phyloP scores from a whole-genome alignment of 2,113 vertebrate genomes.

The Peromyscus maniculatus region DNA sequence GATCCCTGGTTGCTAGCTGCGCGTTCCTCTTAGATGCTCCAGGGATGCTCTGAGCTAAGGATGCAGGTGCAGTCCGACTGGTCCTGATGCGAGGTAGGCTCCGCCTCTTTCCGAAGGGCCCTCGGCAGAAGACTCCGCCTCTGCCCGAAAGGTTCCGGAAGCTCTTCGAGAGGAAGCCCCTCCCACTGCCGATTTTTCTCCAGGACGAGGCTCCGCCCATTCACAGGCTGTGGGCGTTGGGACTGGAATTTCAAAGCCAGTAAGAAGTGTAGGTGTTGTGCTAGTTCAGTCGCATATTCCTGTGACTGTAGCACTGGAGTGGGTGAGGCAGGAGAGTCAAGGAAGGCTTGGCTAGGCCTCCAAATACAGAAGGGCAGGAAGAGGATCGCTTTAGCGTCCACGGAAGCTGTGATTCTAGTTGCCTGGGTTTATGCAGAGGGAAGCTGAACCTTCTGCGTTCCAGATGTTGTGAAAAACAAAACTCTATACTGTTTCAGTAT shows the following conservation, averaged over 20 bases:
- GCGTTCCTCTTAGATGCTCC: constrained; percentile 76
- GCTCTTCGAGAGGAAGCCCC: neutral
- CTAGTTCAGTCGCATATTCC: neutral
- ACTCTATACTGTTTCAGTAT: constrained; percentile 25
- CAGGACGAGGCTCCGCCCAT: constrained; percentile 8
- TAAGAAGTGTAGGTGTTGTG: neutral
- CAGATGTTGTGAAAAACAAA: constrained; percentile 30
- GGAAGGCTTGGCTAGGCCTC: neutral
- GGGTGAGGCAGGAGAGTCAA: neutral
- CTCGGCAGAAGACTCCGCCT: constrained; percentile 75
- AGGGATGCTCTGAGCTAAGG: constrained; percentile 83
- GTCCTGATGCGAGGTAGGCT: constrained; percentile 84
- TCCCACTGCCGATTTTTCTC: neutral
- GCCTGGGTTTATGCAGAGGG: neutral
- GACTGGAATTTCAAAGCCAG: neutral
- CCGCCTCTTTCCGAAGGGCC: constrained; percentile 81
- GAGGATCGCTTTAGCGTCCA: neutral
- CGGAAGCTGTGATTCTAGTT: neutral
- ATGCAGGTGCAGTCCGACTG: constrained; percentile 86
- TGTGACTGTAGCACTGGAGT: neutral
- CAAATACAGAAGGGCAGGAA: neutral
- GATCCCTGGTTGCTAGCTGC: constrained; percentile 65
- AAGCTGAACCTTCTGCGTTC: neutral
- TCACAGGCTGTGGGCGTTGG: neutral
- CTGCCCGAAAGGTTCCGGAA: constrained; percentile 74